Conservation (phyloP, 1,140 invertebrate species). For the Drosophila parvula region DNA sequence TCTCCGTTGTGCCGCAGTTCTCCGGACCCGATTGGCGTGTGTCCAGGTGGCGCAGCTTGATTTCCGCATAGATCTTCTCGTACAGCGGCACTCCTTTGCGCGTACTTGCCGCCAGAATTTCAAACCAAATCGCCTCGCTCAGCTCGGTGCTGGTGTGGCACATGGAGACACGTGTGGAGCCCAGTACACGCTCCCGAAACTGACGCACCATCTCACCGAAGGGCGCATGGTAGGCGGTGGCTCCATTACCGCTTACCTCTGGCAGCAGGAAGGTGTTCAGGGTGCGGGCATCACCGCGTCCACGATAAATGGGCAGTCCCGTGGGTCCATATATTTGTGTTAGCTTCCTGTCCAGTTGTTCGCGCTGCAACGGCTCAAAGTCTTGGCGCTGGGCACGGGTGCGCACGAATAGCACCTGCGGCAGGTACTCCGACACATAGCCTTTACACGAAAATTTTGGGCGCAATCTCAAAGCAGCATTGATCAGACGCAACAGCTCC, state of each 20-base stretch:
- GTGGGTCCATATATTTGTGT: slow-evolving; percentile 52
- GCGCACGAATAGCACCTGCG: slow-evolving; percentile 76
- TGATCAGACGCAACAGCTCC: slow-evolving; percentile 84
- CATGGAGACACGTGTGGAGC: slow-evolving; percentile 40
- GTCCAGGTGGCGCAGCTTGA: slow-evolving; percentile 61
- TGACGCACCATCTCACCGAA: slow-evolving; percentile 54
- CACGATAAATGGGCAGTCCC: slow-evolving; percentile 64
- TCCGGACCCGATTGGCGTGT: slow-evolving; percentile 50
- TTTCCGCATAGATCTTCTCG: slow-evolving; percentile 61
- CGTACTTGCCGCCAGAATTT: slow-evolving; percentile 50
- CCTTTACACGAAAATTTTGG: slow-evolving; percentile 57
- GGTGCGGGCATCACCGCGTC: slow-evolving; percentile 42
- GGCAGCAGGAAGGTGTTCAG: slow-evolving; percentile 69
- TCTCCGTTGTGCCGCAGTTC: slow-evolving; percentile 48
- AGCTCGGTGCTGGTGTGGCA: slow-evolving; percentile 50
- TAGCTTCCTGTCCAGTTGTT: slow-evolving; percentile 53
- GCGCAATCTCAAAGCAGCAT: slow-evolving; percentile 67
- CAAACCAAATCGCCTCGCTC: slow-evolving; percentile 62
- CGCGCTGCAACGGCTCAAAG: slow-evolving; percentile 50
- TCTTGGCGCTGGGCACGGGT: slow-evolving; percentile 65
- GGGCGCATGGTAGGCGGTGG: slow-evolving; percentile 40
- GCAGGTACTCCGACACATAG: slow-evolving; percentile 62
- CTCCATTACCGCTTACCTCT: slow-evolving; percentile 49
- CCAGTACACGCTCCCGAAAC: slow-evolving; percentile 60
- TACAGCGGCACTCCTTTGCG: slow-evolving; percentile 45